Percentiles rank a stretch among this genome's conserved stretches.
phyloP scores from a whole-genome alignment of 2,888 invertebrate species.

The Ectemnius lituratus region DNA sequence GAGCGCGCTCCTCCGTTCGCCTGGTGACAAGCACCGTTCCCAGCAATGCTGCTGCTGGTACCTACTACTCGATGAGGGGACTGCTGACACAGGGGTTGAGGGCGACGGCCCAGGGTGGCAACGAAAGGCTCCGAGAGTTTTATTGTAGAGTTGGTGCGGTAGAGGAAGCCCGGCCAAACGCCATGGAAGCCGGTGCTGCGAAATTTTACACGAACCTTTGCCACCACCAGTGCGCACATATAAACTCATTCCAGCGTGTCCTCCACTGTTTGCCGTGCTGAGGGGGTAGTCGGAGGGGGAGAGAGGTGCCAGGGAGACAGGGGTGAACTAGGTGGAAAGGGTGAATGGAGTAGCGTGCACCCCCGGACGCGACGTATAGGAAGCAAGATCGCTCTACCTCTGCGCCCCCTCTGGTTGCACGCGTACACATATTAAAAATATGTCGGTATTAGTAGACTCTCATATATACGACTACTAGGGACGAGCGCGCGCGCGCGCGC shows the following conservation, averaged over 20 bases:
- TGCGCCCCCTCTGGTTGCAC: neutral
- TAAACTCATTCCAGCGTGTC: slow-evolving; percentile 16
- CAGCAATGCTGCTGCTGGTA: no score
- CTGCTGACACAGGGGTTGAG: neutral
- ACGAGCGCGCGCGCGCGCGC: neutral
- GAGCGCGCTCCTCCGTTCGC: no score
- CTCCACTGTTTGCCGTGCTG: slow-evolving; percentile 8
- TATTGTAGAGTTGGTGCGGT: no score
- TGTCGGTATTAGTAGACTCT: neutral
- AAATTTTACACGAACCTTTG: slow-evolving; percentile 19
- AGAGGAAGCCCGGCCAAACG: no score
- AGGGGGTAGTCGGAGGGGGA: no score
- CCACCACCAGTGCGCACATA: slow-evolving; percentile 3
- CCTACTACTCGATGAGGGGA: neutral
- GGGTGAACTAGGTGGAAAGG: neutral
- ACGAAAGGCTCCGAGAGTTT: no score
- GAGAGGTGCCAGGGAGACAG: slow-evolving; percentile 1
- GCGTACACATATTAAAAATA: slow-evolving; percentile 7
- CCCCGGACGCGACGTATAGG: no score
- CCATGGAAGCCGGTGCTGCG: slow-evolving; percentile 9
- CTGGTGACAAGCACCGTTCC: no score
- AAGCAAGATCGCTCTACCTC: no score
- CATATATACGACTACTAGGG: neutral
- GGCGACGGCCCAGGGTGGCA: neutral
- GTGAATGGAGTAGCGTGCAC: neutral